These are phyloP conservation scores for Sebastes miniatus DNA, from an alignment of 2,797 vertebrate species.

Conservation along the genomic window DNA sequence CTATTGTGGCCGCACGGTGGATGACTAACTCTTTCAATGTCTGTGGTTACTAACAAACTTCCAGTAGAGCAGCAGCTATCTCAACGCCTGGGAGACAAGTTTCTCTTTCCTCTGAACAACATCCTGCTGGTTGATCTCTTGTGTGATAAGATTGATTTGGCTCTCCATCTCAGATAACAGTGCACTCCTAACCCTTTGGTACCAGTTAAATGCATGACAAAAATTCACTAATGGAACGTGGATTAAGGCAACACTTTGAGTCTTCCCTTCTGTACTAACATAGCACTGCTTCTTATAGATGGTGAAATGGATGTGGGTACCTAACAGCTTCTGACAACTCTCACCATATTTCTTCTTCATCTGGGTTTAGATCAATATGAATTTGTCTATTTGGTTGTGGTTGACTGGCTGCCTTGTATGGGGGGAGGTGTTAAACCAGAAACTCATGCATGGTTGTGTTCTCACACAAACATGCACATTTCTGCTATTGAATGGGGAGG, in stretches of 20 bases:
- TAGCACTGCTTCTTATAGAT: conserved; percentile 52
- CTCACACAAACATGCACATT: conserved; percentile 53
- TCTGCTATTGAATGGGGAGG: conserved; percentile 37
- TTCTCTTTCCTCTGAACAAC: conserved; percentile 34
- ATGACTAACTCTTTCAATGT: conserved; percentile 85
- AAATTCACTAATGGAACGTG: conserved; percentile 36
- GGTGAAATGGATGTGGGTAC: conserved; percentile 66
- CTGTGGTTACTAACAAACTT: conserved; percentile 90
- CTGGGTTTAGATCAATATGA: conserved; percentile 37
- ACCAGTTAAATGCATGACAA: conserved; percentile 51
- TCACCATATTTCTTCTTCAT: conserved; percentile 61
- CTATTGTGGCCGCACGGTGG: conserved; percentile 54
- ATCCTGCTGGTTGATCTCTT: conserved; percentile 51
- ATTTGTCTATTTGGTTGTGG: conserved; percentile 31
- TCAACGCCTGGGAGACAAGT: conserved; percentile 32
- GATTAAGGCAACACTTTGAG: conserved; percentile 41
- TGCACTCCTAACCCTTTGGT: conserved; percentile 43
- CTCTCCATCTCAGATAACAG: conserved; percentile 35
- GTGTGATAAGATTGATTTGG: conserved; percentile 42
- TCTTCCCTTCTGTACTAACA: conserved; percentile 64
- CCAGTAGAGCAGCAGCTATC: conserved; percentile 28
- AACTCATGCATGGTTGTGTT: conserved; percentile 66
- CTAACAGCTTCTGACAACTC: conserved; percentile 56
- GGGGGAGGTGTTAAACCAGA: conserved; percentile 51
- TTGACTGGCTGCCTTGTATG: conserved; percentile 39